Evolutionary conservation across 2,888 invertebrate species (phyloP).

Genomic region (Panzeria rudis): DNA sequence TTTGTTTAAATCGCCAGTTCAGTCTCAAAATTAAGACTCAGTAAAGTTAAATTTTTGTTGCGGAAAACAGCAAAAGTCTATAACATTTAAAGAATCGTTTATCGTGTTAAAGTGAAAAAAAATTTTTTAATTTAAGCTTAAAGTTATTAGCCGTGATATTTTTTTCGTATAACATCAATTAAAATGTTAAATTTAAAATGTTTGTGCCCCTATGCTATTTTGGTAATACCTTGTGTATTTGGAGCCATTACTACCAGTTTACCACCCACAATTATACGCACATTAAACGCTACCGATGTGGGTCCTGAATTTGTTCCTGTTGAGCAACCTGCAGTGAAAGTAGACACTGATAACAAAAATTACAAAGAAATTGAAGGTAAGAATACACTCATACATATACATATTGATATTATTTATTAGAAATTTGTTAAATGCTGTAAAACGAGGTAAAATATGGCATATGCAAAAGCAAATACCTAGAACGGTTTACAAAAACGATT

Average conservation of each 20-base stretch:
- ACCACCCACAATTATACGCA: slow-evolving; percentile 77
- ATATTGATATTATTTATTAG: no score
- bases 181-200: slow-evolving; percentile 68
- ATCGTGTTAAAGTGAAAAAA: neutral
- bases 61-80: slow-evolving; percentile 13
- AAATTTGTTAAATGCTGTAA: no score
- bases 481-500: no score
- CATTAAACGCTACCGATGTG: slow-evolving; percentile 76
- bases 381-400: neutral
- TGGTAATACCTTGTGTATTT: slow-evolving; percentile 52
- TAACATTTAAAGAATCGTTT: neutral
- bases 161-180: slow-evolving; percentile 1
- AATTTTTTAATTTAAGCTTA: slow-evolving; percentile 11
- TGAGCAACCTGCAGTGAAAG: slow-evolving; percentile 3
- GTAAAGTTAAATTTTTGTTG: slow-evolving; percentile 14
- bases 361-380: slow-evolving; percentile 45
- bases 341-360: neutral
- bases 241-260: slow-evolving; percentile 68
- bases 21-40: slow-evolving; percentile 7
- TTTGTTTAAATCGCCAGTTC: slow-evolving; percentile 54
- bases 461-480: no score
- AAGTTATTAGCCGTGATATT: slow-evolving; percentile 48
- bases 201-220: slow-evolving; percentile 18
- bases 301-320: slow-evolving; percentile 76
- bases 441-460: no score